Percentiles rank a stretch among this genome's conserved stretches.
These are phyloP conservation scores for Periophthalmodon schlosseri DNA, from an alignment of 2,113 vertebrate genomes.

Conservation along the genomic window DNA sequence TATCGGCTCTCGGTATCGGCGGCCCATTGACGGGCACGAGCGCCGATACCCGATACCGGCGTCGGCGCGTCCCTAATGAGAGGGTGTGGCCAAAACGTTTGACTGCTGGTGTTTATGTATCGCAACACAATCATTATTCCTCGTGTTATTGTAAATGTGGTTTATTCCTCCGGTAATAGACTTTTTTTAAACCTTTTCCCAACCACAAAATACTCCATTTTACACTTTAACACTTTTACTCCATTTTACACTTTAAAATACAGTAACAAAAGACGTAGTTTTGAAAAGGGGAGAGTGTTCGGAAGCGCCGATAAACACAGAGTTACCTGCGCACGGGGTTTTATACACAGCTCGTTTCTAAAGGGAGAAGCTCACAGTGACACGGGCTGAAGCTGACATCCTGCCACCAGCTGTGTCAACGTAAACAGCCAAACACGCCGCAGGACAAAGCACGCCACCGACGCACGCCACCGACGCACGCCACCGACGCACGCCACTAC, in stretches of 20 bases:
- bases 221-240: too few relatives aligned
- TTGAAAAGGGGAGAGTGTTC: not conserved
- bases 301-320: not conserved
- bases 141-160: not conserved
- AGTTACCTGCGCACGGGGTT: constrained; percentile 54
- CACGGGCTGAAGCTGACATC: constrained; percentile 74
- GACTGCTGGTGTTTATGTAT: too few relatives aligned
- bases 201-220: too few relatives aligned
- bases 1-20: too few relatives aligned
- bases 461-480: constrained; percentile 23
- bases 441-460: constrained; percentile 35
- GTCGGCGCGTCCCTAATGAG: too few relatives aligned
- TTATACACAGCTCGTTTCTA: constrained; percentile 74
- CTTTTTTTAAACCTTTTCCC: too few relatives aligned
- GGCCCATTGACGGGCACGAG: too few relatives aligned
- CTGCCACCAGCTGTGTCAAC: constrained; percentile 84
- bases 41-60: too few relatives aligned
- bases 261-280: too few relatives aligned
- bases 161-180: too few relatives aligned
- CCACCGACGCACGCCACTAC: constrained; percentile 21
- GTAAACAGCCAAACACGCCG: constrained; percentile 68
- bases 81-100: too few relatives aligned
- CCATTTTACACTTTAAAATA: too few relatives aligned
- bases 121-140: not conserved
- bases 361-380: constrained; percentile 78